Evolutionary conservation across 2,888 invertebrate species (phyloP), one percentile per base, ranked within the genome.

Genomic region (Chaetogeoica ovagalla): DNA sequence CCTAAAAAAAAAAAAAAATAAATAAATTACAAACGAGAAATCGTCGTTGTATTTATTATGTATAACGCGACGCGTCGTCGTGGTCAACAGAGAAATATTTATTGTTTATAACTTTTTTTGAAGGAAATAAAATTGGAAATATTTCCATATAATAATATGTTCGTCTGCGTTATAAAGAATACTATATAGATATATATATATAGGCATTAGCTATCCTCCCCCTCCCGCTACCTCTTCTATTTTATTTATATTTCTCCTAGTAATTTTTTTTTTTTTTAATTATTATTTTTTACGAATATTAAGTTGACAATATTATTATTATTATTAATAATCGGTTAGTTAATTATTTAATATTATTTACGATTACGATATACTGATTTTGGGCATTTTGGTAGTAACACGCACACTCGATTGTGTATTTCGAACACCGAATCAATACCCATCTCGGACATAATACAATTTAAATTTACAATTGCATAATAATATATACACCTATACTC

Each of bases 301-400:
- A 52, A 69, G 69, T 69, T 37, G 55, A 55, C 21, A 15, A 65
- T 63, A 65, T 65, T 55, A 48, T 73, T 52, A 52, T 73, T 57
- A 39, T 62, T 72, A 71, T 59, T 43, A 69, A 30, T 60, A 72
- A 62, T 72, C 17, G 48, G 62, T 23, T 62, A 9, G 9, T 43
- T 43, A 9, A 43, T 43, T 72, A 17, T 30, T 30, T 30, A 30
- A 30, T 30, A 59, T 59, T 59, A 59, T 72, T n/a, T 57, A 17
- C 30, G 5, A 52, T 52, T 19, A 57, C 57, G 8, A 60, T 59
- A 62, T 55, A 62, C 30, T 55, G 63, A 62, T n/a, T n/a, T n/a
- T n/a, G 55, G 73, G 63, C 73, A 74, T 74, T 74, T 74, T 13
- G 43, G n/a, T 30, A 30, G 30, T 73, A n/a, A 62, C 23, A 48